Conservation (phyloP, 2,888 invertebrate species). For the Philopedon plagiatum region DNA sequence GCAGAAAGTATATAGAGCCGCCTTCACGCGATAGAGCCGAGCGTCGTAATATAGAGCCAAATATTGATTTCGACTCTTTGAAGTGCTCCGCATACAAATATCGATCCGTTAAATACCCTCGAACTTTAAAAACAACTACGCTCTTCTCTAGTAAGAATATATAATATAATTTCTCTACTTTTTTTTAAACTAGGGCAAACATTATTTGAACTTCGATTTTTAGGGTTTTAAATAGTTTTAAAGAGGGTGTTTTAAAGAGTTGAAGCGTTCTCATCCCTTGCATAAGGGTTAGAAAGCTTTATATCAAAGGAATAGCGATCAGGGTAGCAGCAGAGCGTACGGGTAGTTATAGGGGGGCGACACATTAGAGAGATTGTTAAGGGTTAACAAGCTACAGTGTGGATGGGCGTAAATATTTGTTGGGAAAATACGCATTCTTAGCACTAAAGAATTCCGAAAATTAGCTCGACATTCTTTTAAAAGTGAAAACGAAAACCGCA, state of each 20-base stretch:
- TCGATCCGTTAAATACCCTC: background rate
- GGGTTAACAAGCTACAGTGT: no score
- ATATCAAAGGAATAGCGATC: constrained; percentile 11
- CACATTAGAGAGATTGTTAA: background rate
- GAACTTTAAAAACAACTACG: background rate
- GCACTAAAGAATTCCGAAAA: no score
- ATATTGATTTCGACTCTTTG: background rate
- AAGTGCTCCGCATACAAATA: background rate
- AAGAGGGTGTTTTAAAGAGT: background rate
- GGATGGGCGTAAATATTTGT: background rate
- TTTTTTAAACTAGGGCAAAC: background rate
- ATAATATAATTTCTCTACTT: background rate
- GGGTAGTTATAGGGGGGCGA: background rate
- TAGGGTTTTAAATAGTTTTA: background rate
- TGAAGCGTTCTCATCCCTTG: constrained; percentile 1
- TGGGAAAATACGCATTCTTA: no score
- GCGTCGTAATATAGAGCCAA: background rate
- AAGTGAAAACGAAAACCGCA: constrained; percentile 11
- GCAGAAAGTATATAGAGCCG: background rate
- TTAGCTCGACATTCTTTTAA: background rate
- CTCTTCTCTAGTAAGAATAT: background rate
- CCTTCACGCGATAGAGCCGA: background rate
- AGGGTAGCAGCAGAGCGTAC: background rate
- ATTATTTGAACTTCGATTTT: background rate
- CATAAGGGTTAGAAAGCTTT: constrained; percentile 17